A percentile compares a stretch with the other conserved stretches of the same genome.
phyloP scores from a whole-genome alignment of 2,797 vertebrate species.

The Petrocephalus sullivani region DNA sequence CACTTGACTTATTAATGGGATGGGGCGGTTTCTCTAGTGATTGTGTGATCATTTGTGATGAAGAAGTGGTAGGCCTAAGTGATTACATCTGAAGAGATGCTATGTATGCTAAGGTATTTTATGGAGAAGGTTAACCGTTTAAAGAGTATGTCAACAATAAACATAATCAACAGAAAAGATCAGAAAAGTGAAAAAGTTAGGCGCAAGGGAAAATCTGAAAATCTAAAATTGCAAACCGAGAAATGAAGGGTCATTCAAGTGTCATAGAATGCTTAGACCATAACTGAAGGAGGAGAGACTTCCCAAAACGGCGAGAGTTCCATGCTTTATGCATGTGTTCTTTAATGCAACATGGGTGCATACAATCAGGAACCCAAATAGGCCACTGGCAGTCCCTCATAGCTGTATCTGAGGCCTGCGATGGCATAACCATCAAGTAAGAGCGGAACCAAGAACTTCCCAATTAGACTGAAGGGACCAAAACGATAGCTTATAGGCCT shows the following conservation, averaged over 20 bases:
- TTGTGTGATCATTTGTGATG: neutral
- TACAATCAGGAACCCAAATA: too few species aligned
- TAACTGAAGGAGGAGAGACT: neutral
- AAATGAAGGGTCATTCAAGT: neutral
- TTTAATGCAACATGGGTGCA: too few species aligned
- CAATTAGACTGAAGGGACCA: too few species aligned
- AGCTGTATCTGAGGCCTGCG: too few species aligned
- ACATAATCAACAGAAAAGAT: neutral
- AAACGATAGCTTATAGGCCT: too few species aligned
- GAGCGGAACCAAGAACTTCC: too few species aligned
- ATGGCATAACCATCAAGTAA: too few species aligned
- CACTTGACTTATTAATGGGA: neutral
- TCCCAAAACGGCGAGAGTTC: too few species aligned
- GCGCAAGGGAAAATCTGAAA: neutral
- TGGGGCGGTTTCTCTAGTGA: neutral
- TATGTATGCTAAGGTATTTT: neutral
- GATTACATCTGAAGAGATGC: neutral
- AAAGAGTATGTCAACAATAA: neutral
- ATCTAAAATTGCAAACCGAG: neutral
- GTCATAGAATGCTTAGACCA: neutral
- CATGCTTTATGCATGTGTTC: too few species aligned
- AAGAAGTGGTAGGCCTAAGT: neutral
- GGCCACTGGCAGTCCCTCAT: too few species aligned
- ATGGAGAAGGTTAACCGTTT: neutral
- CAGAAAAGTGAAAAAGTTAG: neutral